A percentile compares a stretch with the other conserved stretches of the same genome.
These are phyloP conservation scores for Penaeus monodon DNA, from an alignment of 2,888 invertebrate species.

Conservation along the genomic window DNA sequence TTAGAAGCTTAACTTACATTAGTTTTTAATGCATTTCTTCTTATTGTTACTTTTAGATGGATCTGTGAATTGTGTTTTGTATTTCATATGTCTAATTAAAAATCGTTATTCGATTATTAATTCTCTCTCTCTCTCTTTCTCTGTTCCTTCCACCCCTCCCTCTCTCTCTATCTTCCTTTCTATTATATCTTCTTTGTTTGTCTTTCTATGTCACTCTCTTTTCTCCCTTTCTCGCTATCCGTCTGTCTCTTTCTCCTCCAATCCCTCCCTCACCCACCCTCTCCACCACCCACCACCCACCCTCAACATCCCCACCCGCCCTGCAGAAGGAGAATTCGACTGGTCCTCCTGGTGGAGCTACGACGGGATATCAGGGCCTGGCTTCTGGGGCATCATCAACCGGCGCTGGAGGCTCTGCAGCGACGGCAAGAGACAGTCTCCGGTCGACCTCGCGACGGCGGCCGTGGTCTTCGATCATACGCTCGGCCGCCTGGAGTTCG, in stretches of 20 bases:
- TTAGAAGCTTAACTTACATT: no score
- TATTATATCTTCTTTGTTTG: no score
- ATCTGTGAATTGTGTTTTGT: no score
- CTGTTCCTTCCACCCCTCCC: no score
- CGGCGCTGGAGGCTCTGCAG: slow-evolving; percentile 49
- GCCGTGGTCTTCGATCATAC: slow-evolving; percentile 63
- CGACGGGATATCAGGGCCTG: slow-evolving; percentile 56
- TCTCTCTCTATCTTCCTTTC: no score
- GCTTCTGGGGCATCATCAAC: slow-evolving; percentile 58
- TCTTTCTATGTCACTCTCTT: no score
- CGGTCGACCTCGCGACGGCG: slow-evolving; percentile 51
- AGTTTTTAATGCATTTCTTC: no score
- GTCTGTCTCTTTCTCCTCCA: not conserved
- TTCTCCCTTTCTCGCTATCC: not conserved
- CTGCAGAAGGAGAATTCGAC: slow-evolving; percentile 52
- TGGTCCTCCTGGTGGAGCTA: slow-evolving; percentile 65
- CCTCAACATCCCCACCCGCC: not conserved
- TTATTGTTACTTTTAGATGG: no score
- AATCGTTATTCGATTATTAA: no score
- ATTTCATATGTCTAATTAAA: no score
- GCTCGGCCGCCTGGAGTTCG: slow-evolving; percentile 19
- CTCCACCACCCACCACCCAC: not conserved
- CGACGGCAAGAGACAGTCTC: slow-evolving; percentile 55
- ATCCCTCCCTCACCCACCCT: not conserved
- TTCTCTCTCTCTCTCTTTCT: no score